Evolutionary conservation across 1,140 invertebrate genomes (phyloP), one percentile per base, ranked within the genome.

Genomic region (Melipona quadrifasciata): DNA sequence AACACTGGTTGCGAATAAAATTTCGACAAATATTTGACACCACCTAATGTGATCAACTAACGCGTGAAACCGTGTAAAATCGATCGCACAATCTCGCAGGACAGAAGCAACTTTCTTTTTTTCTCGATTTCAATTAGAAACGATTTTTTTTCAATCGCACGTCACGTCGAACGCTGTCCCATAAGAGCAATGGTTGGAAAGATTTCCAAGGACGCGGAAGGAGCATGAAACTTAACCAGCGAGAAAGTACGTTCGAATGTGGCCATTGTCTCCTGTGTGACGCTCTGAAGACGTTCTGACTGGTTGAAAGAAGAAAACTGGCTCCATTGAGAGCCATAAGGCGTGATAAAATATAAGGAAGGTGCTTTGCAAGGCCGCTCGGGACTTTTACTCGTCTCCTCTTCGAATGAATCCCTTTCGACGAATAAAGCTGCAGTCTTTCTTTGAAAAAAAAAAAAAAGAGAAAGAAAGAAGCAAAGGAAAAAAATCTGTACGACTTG

Each of bases 301-400:
- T 53, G 51, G 27, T 74, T 19, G 14, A 27, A 31, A 51, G 55
- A 74, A 74, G 72, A 31, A 55, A 74, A 55, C 72, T 74, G 51
- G 51, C 51, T 39, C 72, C 51, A 74, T 74, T 27, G 72, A 74
- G 72, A 51, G 51, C 55, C 72, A 27, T 74, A 55, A 31, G 47
- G 72, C 72, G 72, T 31, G 72, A 74, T 74, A 74, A 74, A 74
- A 74, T 74, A 31, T 51, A 31, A 21, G 71, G 71, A 47, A 53
- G 71, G 10, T 39, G 39, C n/a, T 53, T 73, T 73, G 12, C 19
- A 74, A n/a, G 19, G 19, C 51, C 51, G n/a, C 72, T 55, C 51
- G 27, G 21, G 72, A 55, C 72, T 74, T 74, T 74, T 55, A 27
- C 72, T 74, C 39, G 72, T 55, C 47, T n/a, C 6, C 47, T 31